These are phyloP conservation scores for Lordiphosa stackelbergi DNA, from an alignment of 1,140 invertebrate genomes.

Conservation along the genomic window DNA sequence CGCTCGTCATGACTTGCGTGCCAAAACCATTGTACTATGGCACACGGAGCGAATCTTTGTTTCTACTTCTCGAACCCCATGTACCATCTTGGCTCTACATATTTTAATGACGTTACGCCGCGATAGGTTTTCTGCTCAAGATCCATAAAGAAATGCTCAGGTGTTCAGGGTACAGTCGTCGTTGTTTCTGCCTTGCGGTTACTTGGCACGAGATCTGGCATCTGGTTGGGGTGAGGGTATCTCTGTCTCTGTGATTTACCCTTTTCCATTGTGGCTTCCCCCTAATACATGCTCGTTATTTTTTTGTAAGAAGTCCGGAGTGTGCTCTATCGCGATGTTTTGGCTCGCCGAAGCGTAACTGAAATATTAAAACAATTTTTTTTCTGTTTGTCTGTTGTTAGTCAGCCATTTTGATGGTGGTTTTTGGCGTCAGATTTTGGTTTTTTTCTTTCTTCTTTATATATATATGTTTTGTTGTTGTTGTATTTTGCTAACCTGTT, in stretches of 20 bases:
- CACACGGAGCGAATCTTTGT: conserved; percentile 5
- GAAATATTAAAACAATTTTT: conserved; percentile 73
- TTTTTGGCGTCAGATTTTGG: conserved; percentile 61
- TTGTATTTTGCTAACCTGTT: conserved; percentile 58
- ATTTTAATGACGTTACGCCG: conserved; percentile 76
- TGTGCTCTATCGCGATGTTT: conserved; percentile 68
- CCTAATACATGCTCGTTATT: conserved; percentile 23
- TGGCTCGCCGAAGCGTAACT: conserved; percentile 72
- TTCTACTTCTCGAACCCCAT: conserved; percentile 1
- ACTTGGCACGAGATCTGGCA: conserved; percentile 61
- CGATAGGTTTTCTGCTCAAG: conserved; percentile 72
- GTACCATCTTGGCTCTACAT: conserved; percentile 53
- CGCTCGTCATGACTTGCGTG: conserved; percentile 22
- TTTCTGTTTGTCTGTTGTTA: conserved; percentile 37
- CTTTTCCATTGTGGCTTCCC: conserved; percentile 44
- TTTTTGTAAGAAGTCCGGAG: conserved; percentile 57
- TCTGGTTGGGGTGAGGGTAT: conserved; percentile 17
- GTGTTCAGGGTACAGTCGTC: conserved; percentile 54
- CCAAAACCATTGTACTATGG: conserved; percentile 7
- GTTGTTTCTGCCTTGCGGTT: conserved; percentile 44
- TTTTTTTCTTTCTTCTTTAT: conserved; percentile 29
- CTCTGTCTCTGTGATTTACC: conserved; percentile 63
- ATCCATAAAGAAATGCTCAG: conserved; percentile 75
- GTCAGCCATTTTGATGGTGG: conserved; percentile 65
- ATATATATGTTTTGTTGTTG: not conserved